Base-by-base conservation (phyloP, 1,140 invertebrate genomes). In the Planococcus citri region DNA sequence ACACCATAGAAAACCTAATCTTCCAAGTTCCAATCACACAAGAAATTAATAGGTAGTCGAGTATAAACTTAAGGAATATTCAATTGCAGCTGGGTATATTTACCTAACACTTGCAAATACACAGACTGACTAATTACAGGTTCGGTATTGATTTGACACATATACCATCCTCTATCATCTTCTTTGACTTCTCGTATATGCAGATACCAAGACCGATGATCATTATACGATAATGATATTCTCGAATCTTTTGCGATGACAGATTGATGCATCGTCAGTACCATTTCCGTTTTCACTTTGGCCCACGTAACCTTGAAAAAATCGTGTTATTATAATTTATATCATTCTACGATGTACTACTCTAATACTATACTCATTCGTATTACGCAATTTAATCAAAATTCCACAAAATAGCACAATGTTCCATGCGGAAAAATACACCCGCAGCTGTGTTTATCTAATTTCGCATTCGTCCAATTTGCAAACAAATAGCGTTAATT, bases 201-300 rank as follows among this genome's bases (percentile, higher is more conserved):
- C 58, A 94, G 82, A 77, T 88, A 92, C 90, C 91, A 94, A 9
- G 90, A 90, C 9, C 90, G 84, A 77, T 93, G 89, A 76, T 93
- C 90, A 76, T 91, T 94, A 79, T 89, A 91, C 21, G 90, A 88
- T 57, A 94, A 80, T 10, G 88, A 88, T 72, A 95, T 91, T 72
- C 92, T 84, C 4, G 88, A 86, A 78, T 94, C 94, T 77, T 92
- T 87, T 1, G 91, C 91, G 73, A 94, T 92, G 57, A 94, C 90
- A 75, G 89, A 88, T 77, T 91, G 87, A 76, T 94, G 91, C 74
- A 94, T 93, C 25, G 91, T 91, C 27, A 94, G 80, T 73, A 94
- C 94, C 2, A 92, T 92, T 78, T 95, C 91, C 60, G 92, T 94
- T 75, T 94, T 91, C 27, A 94, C 89, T 33, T 91, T 82, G 3